Percentiles rank a stretch among this genome's conserved stretches.
Evolutionary conservation across 2,888 invertebrate species (phyloP).

Genomic region (Danaus chrysippus): DNA sequence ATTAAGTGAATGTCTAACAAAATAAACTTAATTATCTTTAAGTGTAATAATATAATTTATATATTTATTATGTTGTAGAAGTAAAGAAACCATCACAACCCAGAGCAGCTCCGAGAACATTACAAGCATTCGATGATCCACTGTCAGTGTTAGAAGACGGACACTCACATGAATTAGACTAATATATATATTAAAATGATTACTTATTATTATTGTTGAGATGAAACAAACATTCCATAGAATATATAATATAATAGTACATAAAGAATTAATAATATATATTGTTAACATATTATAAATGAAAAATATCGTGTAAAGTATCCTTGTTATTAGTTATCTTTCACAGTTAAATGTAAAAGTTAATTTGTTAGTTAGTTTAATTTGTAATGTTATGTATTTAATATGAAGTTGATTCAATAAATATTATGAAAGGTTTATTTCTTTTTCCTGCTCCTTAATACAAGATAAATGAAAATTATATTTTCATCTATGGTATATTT

Average conservation of each 20-base stretch:
- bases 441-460: no score
- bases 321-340: no score
- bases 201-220: neutral
- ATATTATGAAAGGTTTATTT: no score
- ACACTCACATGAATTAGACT: conserved; percentile 32
- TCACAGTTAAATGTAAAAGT: no score
- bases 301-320: no score
- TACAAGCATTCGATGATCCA: conserved; percentile 56
- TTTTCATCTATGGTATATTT: no score
- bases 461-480: no score
- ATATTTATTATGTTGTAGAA: conserved; percentile 3
- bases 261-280: no score
- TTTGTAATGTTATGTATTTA: neutral
- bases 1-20: neutral
- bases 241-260: no score
- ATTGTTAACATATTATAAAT: no score
- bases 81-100: conserved; percentile 29
- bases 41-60: neutral
- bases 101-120: conserved; percentile 38
- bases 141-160: conserved; percentile 50
- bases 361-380: neutral
- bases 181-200: neutral
- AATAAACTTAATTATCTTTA: neutral
- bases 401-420: no score
- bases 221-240: no score